Evolutionary conservation across 2,113 vertebrate genomes (phyloP), one percentile per base, ranked within the genome.

Genomic region (Erythrocebus patas): DNA sequence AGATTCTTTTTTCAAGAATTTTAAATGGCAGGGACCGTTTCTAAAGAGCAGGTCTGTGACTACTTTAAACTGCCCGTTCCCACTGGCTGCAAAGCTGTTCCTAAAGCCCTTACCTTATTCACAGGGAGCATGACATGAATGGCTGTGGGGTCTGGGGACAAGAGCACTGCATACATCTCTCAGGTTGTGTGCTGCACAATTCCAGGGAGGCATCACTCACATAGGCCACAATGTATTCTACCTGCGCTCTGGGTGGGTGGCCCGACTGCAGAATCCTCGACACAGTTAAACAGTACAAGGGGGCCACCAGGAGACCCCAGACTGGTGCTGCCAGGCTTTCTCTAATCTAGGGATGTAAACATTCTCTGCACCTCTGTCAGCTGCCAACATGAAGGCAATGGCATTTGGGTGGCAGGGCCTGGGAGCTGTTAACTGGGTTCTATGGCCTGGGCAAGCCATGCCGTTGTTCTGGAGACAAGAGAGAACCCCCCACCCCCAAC

Each of bases 31-130:
- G 43, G 35, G 38, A 20, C 10, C 43, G 1, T 97, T 97, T 96
- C 82, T 61, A 64, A 93, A 96, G 91, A 78, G 38, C 78, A 83
- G 13, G 18, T 73, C 70, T 73, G 43, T 17, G 76, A 85, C 80
- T 81, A 68, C 50, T 93, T 38, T 79, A 92, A 89, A 82, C 61
- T 25, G 40, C 68, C 38, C 17, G 5, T 40, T 32, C 81, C 64
- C 20, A 38, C 1, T 8, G 20, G 55, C 45, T 50, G 48, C 70
- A n/a, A 64, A 96, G 80, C 75, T 94, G 61, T 87, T 80, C 61
- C 70, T 20, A 16, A 86, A 91, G 38, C 23, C 55, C 48, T 97
- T 97, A 38, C 43, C 78, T 94, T 94, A 96, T 85, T 91, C 73
- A 92, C 40, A 17, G 66, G 55, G 81, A 78, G 73, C 50, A 27